A percentile compares a stretch with the other conserved stretches of the same genome.
Evolutionary conservation across 2,888 invertebrate species (phyloP).

Genomic region (Troides oblongomaculatus): DNA sequence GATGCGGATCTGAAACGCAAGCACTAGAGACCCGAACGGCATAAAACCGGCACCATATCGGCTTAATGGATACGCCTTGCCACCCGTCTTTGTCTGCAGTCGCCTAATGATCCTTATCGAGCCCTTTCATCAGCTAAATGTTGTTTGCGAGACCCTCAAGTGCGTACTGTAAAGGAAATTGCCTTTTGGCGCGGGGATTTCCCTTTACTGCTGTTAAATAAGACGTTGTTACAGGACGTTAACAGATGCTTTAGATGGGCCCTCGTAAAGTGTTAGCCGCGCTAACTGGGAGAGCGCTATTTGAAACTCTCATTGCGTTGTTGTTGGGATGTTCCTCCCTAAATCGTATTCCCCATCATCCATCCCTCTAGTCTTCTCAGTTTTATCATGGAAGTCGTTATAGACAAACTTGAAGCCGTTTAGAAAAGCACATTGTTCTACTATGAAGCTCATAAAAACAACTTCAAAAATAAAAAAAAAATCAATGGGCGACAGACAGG

Average conservation of each 20-base stretch:
- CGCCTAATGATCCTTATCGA: constrained; percentile 28
- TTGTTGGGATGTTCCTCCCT: background rate
- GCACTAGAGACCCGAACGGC: constrained; percentile 7
- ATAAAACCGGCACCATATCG: constrained; percentile 2
- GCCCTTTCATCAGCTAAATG: constrained; percentile 26
- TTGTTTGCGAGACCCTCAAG: constrained; percentile 22
- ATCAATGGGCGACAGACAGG: too few relatives aligned
- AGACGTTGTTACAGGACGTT: constrained; percentile 19
- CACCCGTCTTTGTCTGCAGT: constrained; percentile 21
- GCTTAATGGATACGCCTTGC: constrained; percentile 22
- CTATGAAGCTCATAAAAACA: too few relatives aligned
- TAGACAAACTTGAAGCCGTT: too few relatives aligned
- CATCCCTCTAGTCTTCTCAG: too few relatives aligned
- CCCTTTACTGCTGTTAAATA: constrained; percentile 20
- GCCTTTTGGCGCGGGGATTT: constrained; percentile 10
- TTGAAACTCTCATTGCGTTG: background rate
- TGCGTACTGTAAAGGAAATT: constrained; percentile 21
- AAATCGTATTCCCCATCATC: too few relatives aligned
- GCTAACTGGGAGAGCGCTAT: background rate
- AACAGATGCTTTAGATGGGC: constrained; percentile 18
- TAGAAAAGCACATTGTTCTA: too few relatives aligned
- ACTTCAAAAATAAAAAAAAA: too few relatives aligned
- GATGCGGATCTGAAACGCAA: constrained; percentile 6
- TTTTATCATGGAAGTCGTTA: too few relatives aligned
- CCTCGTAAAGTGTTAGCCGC: background rate